Base-by-base conservation (phyloP, 2,888 invertebrate species). In the Teleogryllus oceanicus region DNA sequence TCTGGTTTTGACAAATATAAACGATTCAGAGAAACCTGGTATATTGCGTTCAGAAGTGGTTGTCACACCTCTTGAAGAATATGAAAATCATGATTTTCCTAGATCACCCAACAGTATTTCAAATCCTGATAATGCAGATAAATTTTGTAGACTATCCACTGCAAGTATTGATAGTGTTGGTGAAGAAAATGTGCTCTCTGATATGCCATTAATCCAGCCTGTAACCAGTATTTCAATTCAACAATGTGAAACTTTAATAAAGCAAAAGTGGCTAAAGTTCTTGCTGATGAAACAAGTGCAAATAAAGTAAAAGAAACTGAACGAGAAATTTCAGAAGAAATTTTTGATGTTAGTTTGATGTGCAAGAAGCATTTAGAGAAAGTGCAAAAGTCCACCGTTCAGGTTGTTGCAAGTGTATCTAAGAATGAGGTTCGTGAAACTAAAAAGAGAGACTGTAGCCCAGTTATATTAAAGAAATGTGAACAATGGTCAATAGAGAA, bases 401-500 rank as follows among this genome's bases (percentile, higher is more conserved):
- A 62, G n/a, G n/a, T 62, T 62, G n/a, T 62, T 62, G 4, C 62
- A 62, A 62, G 62, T 62, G 62, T 62, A n/a, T 16, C 13, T 16
- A 62, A 62, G 62, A n/a, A n/a, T 62, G 62, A 62, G n/a, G 62
- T 62, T 18, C 62, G 62, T 18, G 62, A 62, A 62, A 18, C 62
- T n/a, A 62, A 62, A 62, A 62, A 62, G 62, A 62, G n/a, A 62
- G 62, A 62, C 8, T 62, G 62, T n/a, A 62, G n/a, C n/a, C 62
- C 62, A 8, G 62, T 62, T 18, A 62, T 62, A 18, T 62, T 62
- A 5, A 62, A 62, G 62, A 62, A 62, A 62, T 62, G 62, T 62
- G 62, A 62, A n/a, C 62, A 62, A 62, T 62, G 62, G 62, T 62
- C 62, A 62, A 62, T 62, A 62, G 62, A 62, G 62, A 62, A 62